These are phyloP conservation scores for Brachyistius frenatus DNA, from an alignment of 2,113 vertebrate genomes.

Conservation along the genomic window DNA sequence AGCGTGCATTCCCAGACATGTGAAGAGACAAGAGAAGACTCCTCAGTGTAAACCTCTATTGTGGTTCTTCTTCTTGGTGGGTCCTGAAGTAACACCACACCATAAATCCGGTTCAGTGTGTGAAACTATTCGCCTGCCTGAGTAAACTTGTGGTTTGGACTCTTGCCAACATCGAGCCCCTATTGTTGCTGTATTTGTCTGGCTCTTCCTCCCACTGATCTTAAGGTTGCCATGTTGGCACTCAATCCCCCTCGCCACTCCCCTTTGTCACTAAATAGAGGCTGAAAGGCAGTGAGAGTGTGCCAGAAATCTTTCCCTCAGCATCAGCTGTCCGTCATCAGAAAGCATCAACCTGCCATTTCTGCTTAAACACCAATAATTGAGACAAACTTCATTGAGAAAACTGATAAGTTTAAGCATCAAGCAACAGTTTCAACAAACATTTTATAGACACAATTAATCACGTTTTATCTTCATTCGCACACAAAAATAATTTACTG, in stretches of 20 bases:
- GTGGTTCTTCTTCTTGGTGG: conserved; percentile 79
- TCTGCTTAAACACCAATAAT: neutral
- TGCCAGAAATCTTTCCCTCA: conserved; percentile 46
- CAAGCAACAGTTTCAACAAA: too few species aligned
- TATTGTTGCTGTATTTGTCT: conserved; percentile 73
- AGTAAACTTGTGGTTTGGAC: conserved; percentile 73
- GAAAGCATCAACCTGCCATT: conserved; percentile 4
- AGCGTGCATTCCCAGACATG: conserved; percentile 72
- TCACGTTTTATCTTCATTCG: neutral
- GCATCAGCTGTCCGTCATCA: conserved; percentile 26
- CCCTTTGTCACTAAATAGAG: conserved; percentile 40
- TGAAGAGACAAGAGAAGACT: conserved; percentile 63
- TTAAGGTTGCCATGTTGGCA: conserved; percentile 72
- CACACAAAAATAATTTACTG: neutral
- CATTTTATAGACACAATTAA: neutral
- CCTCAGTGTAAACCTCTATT: conserved; percentile 64
- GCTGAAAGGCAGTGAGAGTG: conserved; percentile 37
- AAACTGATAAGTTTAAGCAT: too few species aligned
- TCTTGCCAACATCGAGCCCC: conserved; percentile 61
- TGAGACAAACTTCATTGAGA: neutral
- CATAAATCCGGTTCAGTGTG: conserved; percentile 70
- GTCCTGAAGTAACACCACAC: conserved; percentile 68
- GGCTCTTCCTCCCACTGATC: conserved; percentile 70
- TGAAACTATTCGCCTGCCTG: conserved; percentile 66
- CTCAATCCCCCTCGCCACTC: conserved; percentile 10